These are phyloP conservation scores for Gallinago jamesoni DNA, from an alignment of 2,113 vertebrate genomes.

Conservation along the genomic window DNA sequence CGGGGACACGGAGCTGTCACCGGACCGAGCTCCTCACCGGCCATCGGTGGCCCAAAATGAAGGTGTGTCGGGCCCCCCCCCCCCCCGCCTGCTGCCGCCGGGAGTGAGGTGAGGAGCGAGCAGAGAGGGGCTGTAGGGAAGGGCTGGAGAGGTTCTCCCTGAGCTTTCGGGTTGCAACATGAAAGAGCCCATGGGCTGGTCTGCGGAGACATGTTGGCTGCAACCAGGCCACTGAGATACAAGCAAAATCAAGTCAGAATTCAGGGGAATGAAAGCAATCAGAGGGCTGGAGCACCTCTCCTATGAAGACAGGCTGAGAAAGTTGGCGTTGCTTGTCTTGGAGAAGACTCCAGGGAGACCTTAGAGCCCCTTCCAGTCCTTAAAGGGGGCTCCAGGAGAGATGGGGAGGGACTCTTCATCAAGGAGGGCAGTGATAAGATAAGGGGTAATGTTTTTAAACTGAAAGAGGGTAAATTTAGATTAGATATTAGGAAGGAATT, in stretches of 20 bases:
- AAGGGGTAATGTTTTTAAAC: too few species aligned
- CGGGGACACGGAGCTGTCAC: too few species aligned
- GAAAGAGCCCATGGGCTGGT: neutral
- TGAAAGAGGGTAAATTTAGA: too few species aligned
- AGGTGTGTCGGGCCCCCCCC: neutral
- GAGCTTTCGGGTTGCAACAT: accelerated
- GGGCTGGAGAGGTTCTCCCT: accelerated
- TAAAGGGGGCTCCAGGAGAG: too few species aligned
- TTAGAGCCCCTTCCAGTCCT: too few species aligned
- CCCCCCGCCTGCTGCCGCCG: neutral
- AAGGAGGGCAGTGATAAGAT: too few species aligned
- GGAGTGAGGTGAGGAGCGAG: neutral
- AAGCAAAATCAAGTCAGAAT: neutral
- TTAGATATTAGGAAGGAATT: too few species aligned
- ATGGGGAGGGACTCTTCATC: too few species aligned
- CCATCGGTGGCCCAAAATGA: neutral
- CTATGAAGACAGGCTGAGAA: too few species aligned
- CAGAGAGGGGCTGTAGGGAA: accelerated
- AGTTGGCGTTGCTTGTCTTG: too few species aligned
- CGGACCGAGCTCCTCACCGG: neutral
- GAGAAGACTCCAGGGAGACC: too few species aligned
- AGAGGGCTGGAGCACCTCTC: too few species aligned
- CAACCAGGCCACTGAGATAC: neutral
- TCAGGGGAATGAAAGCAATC: neutral
- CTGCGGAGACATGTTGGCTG: neutral